phyloP scores from a whole-genome alignment of 2,888 invertebrate genomes.

The Entomobrya multifasciata region DNA sequence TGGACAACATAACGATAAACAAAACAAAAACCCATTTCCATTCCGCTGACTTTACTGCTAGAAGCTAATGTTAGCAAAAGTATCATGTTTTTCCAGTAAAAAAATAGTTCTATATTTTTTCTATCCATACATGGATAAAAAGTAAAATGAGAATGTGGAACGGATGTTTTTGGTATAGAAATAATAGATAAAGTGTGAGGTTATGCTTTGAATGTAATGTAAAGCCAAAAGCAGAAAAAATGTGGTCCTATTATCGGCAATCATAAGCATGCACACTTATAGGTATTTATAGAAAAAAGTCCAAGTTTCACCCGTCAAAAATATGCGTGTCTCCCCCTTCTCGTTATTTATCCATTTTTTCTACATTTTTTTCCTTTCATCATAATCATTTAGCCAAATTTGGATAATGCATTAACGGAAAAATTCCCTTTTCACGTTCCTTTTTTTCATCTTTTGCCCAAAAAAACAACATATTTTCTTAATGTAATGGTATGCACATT shows the following conservation, averaged over 20 bases:
- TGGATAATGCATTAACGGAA: conserved; percentile 34
- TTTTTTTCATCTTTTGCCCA: neutral
- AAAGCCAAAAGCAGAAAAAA: too few species aligned
- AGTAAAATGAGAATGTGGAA: conserved; percentile 40
- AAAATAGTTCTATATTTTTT: conserved; percentile 6
- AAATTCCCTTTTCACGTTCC: conserved; percentile 3
- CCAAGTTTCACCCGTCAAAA: too few species aligned
- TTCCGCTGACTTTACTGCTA: conserved; percentile 8
- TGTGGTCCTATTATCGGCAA: too few species aligned
- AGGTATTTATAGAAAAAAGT: too few species aligned
- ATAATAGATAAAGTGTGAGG: conserved; percentile 42
- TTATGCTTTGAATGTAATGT: too few species aligned
- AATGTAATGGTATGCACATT: neutral
- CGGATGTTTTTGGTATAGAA: conserved; percentile 45
- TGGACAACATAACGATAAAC: neutral
- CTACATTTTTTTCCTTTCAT: neutral
- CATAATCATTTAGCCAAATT: conserved; percentile 44
- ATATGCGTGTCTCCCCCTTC: too few species aligned
- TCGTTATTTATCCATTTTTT: neutral
- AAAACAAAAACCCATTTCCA: conserved; percentile 1
- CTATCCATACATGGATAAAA: neutral
- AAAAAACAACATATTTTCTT: neutral
- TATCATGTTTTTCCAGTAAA: neutral
- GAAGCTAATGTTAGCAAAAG: conserved; percentile 2
- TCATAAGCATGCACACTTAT: too few species aligned